phyloP scores from a whole-genome alignment of 2,113 vertebrate genomes.

The Anas platyrhynchos region DNA sequence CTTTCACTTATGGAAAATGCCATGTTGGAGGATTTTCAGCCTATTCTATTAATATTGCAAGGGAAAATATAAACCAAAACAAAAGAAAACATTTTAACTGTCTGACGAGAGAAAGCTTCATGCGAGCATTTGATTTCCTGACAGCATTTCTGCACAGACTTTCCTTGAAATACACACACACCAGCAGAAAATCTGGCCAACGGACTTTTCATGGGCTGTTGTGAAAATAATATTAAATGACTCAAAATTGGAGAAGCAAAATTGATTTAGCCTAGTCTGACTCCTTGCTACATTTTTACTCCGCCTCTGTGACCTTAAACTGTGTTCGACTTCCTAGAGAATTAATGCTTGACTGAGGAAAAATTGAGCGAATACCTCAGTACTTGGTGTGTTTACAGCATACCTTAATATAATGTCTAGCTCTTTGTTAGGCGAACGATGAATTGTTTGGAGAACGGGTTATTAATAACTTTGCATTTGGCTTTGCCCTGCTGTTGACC shows the following conservation, averaged over 20 bases:
- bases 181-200: not conserved
- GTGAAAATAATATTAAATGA: not conserved
- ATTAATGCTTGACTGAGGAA: conserved; percentile 3
- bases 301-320: not conserved
- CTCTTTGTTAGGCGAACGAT: not conserved
- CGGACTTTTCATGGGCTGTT: not conserved
- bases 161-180: not conserved
- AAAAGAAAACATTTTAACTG: not conserved
- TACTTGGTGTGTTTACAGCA: not conserved
- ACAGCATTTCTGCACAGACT: not conserved
- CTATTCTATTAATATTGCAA: conserved; percentile 12
- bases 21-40: not conserved
- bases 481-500: not conserved
- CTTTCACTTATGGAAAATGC: conserved; percentile 8
- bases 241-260: not conserved
- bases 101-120: not conserved
- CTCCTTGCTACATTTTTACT: not conserved
- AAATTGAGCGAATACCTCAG: not conserved
- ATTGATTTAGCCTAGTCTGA: not conserved
- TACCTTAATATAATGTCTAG: not conserved
- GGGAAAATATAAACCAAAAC: not conserved
- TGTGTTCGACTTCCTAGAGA: not conserved
- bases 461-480: conserved; percentile 4
- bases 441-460: not conserved
- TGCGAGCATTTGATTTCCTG: not conserved